Base-by-base conservation (phyloP, 1,140 invertebrate genomes). In the Hetaerina americana region DNA sequence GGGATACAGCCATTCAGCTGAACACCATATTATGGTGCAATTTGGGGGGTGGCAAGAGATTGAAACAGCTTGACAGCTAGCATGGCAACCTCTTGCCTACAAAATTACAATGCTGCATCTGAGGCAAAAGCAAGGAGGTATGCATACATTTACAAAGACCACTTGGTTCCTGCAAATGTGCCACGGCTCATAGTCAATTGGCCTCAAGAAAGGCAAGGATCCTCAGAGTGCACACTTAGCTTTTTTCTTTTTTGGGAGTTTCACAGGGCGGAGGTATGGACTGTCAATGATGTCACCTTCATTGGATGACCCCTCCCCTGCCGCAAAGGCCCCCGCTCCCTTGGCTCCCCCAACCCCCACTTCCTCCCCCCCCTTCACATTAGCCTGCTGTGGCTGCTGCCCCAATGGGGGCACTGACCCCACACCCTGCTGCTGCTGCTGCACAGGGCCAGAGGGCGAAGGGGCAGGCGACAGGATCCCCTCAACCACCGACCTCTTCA, bases 251-350 rank as follows among this genome's bases (percentile, higher is more conserved):
- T 76, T 75, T 5, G 91, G 90, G 76, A 92, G 80, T 78, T 92
- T 93, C 0, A 91, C 90, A 0, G 92, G 90, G 28, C 92, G 84
- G 71, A 95, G 83, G 79, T 93, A 95, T 0, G 93, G 93, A 85
- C 95, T 95, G 78, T 95, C 93, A 75, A 94, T 93, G 10, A 86
- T 81, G 69, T 87, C 84, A 73, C 82, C 83, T 78, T 69, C 71
- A 76, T 68, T 73, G 74, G 27, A 71, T 57, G 24, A 73, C 70
- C 26, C 77, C 75, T 66, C 75, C 75, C 29, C 73, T 3, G 2
- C 10, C 10, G 3, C 10, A 1, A 12, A 70, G 77, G 75, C 40
- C 84, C 82, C 27, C 82, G 81, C 31, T 79, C 78, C 73, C 82
- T 81, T 73, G 83, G 80, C 25, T 80, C 75, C 66, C 40, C 40